Base-by-base conservation (phyloP, 1,140 invertebrate genomes). In the Drosophila navojoa region DNA sequence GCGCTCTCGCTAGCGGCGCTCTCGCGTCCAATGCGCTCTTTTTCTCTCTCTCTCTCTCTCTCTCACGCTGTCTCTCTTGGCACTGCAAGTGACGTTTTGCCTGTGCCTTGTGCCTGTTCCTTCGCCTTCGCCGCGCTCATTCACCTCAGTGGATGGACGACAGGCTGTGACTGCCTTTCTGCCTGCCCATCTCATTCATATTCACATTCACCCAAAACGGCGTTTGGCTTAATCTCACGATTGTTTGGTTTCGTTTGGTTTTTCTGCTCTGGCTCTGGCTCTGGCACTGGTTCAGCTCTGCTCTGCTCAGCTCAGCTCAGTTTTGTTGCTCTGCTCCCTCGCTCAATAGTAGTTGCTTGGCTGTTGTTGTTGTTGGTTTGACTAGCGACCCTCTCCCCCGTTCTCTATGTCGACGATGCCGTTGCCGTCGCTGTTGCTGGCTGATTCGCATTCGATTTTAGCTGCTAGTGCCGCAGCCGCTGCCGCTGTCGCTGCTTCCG, bases 141-240 rank as follows among this genome's bases (percentile, higher is more conserved):
- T 87, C 79, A 87, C 82, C 82, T 87, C 76, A 63, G 82, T 78
- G 69, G 69, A 76, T 70, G 60, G 62, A 57, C 68, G 69, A 76
- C 74, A 67, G 62, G 61, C 68, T 61, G 60, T 63, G 69, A 71
- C 69, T 69, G 70, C 55, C 70, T 67, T 61, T 64, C 76, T 64
- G 77, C 64, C 69, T 79, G 79, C 84, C 80, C 82, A 87, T 89
- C 82, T 87, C 84, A 87, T 87, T 87, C 84, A 90, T 89, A 89
- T 90, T 90, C 84, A 89, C 85, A 87, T 89, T 90, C 84, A 89
- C 80, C 84, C 84, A 89, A 89, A 89, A 90, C 85, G 79, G 84
- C 84, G 85, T 89, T 89, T 89, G 84, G 85, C 84, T 89, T 89
- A 89, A 89, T 89, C 84, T 89, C 84, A 89, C 85, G 80, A 85